These are phyloP conservation scores for Leptatherina wallacei DNA, from an alignment of 2,797 vertebrate genomes.

Conservation along the genomic window DNA sequence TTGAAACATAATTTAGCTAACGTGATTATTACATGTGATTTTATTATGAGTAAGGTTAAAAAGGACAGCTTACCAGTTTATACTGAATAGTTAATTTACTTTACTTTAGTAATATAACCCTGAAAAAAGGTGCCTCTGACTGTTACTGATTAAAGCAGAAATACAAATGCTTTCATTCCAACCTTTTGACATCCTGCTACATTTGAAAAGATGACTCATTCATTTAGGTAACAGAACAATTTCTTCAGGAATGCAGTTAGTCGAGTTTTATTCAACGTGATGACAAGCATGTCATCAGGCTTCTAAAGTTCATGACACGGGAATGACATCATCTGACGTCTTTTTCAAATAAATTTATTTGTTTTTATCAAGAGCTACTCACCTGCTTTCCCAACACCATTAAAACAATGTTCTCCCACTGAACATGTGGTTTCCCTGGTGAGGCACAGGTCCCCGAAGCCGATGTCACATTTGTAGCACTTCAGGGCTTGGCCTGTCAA, in stretches of 20 bases:
- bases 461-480: conserved; percentile 75
- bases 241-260: neutral
- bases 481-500: conserved; percentile 70
- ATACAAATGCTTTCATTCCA: neutral
- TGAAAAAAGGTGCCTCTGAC: neutral
- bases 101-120: neutral
- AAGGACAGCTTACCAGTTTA: neutral
- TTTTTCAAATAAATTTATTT: no score
- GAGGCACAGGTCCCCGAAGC: conserved; percentile 17
- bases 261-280: neutral
- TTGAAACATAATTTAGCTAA: neutral
- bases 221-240: no score
- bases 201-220: neutral
- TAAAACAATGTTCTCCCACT: conserved; percentile 41
- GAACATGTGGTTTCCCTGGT: conserved; percentile 21
- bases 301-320: neutral
- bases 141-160: no score
- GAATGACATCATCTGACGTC: no score
- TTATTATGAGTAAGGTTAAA: neutral
- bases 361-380: conserved; percentile 12
- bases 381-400: conserved; percentile 73
- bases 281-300: neutral
- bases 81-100: neutral
- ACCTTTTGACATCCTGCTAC: neutral
- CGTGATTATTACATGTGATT: neutral